Evolutionary conservation across 1,140 invertebrate genomes (phyloP), one percentile per base, ranked within the genome.

Genomic region (Mycetomoellerius zeteki): DNA sequence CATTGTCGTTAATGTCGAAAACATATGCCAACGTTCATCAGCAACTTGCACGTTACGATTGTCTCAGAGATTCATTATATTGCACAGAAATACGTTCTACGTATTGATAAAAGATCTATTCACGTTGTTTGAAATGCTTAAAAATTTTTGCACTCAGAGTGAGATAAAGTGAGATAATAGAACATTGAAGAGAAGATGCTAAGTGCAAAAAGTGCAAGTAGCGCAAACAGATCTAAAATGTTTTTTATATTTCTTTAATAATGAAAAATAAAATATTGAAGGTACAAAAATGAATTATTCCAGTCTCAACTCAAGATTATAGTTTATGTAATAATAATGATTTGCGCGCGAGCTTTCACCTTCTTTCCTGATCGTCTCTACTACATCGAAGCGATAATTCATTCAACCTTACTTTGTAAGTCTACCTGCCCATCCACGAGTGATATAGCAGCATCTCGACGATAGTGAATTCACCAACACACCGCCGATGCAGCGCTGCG

Each of bases 371-470:
- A 62, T 2, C 24, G 21, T 47, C 6, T 33, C 16, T 77, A 62
- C 30, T 27, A n/a, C 6, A n/a, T 19, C 19, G 14, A 14, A 33
- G 37, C 21, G 27, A 33, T 73, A 50, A 84, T 84, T 84, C 43
- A 60, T 73, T 84, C 37, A 43, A 56, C 7, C 8, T 60, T 73
- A 21, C 33, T 24, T 43, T 3, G 37, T 43, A 43, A 58, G 12
- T 54, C 16, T 56, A 30, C 21, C 27, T 47, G 30, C 1, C 21
- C 30, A 14, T 72, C n/a, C 54, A 37, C 69, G 64, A 33, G 27
- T 33, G 56, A n/a, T 65, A 30, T 65, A 78, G 27, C 60, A 50
- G 8, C 58, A 65, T 65, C 76, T 21, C 76, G 30, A 16, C 47
- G 54, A 73, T 73, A 6, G 69, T 24, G 37, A 54, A 72, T 65